Evolutionary conservation across 2,888 invertebrate genomes (phyloP), one percentile per base, ranked within the genome.

Genomic region (Tetranychus piercei): DNA sequence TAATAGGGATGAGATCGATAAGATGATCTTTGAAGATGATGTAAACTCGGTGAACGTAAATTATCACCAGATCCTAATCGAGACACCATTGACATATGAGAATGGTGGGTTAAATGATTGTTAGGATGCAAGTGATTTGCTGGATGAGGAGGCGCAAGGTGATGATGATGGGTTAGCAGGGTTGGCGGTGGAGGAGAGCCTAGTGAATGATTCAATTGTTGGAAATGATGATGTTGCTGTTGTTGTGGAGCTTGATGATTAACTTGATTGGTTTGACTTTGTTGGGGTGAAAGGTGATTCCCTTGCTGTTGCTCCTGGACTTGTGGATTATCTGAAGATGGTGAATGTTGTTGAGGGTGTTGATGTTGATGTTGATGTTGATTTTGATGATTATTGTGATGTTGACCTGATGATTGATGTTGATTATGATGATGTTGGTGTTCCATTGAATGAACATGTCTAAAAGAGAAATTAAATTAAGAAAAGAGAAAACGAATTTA

Each of bases 1-100:
- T 23, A 23, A 23, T 69, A 69, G 20, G 69, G 69, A 69, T 69
- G 69, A 69, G 69, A 23, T 69, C 69, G 69, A 69, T 69, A 22
- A 23, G 22, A 22, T 55, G 55, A 55, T 55, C 55, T 55, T 55
- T 55, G 55, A 15, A 55, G 55, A 55, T 55, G 55, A 55, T 55
- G 55, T 55, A 55, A 55, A 55, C 55, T 55, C 15, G 55, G 55
- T 55, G 55, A 55, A 15, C 55, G 9, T 55, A 55, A 55, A 55
- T 55, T 55, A 15, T 55, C 55, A 55, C 55, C 15, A 15, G 55
- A 55, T 55, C 15, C 55, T 15, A 55, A 15, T 23, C 69, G n/a
- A 5, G 69, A 20, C 20, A 23, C 11, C 34, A 69, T 20, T 23
- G 22, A 20, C 20, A 22, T 69, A n/a, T 20, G n/a, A 20, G 69